Conservation (phyloP, 2,888 invertebrate species). For the Parnassius apollo region DNA sequence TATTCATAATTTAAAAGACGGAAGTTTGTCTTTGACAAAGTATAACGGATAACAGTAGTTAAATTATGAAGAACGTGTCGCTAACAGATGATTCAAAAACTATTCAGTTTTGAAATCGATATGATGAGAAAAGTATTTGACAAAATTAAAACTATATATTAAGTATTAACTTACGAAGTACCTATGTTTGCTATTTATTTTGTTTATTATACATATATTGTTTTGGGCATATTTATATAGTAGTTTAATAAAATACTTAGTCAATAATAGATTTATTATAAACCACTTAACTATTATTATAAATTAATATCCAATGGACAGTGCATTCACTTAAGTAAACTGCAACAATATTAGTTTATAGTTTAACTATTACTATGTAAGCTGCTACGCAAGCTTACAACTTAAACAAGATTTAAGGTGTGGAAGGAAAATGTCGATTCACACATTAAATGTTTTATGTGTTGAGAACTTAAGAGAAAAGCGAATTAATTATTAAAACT, state of each 20-base stretch:
- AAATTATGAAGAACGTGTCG: conserved; percentile 4
- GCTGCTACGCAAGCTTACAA: conserved; percentile 1
- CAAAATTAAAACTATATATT: too few species aligned
- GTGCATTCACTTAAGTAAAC: too few species aligned
- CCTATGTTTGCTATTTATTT: too few species aligned
- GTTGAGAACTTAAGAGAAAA: conserved; percentile 13
- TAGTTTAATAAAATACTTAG: too few species aligned
- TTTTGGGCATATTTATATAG: too few species aligned
- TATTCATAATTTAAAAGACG: conserved; percentile 62
- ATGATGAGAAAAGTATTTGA: too few species aligned
- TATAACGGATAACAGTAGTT: conserved; percentile 26
- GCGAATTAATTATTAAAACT: conserved; percentile 20
- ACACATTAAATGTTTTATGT: conserved; percentile 18
- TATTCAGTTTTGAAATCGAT: neutral
- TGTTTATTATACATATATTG: too few species aligned
- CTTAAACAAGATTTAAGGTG: conserved; percentile 12
- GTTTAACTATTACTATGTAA: neutral
- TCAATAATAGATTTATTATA: too few species aligned
- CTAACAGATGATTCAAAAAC: conserved; percentile 5
- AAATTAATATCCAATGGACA: too few species aligned
- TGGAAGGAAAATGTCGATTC: conserved; percentile 19
- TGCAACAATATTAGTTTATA: too few species aligned
- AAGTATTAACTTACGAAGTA: too few species aligned
- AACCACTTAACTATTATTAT: too few species aligned
- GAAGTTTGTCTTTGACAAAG: conserved; percentile 51